Conservation (phyloP, 2,113 vertebrate genomes). For the Siniperca knerii region DNA sequence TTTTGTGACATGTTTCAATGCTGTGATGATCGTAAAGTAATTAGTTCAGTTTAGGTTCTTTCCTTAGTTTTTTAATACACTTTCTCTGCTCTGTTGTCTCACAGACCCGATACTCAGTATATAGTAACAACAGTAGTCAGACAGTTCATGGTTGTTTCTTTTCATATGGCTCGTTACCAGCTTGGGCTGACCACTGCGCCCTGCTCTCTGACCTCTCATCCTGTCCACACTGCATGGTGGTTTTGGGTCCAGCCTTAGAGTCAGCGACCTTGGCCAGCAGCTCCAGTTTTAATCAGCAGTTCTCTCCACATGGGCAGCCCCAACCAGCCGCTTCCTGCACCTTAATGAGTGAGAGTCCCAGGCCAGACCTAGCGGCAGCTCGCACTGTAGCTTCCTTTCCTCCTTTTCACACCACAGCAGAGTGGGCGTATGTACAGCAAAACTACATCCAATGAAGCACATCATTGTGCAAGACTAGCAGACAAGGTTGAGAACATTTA, state of each 20-base stretch:
- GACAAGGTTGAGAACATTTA: constrained; percentile 15
- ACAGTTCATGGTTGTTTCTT: constrained; percentile 57
- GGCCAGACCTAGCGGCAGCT: not conserved
- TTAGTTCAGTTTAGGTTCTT: not conserved
- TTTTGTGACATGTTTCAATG: not conserved
- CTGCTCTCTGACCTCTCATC: constrained; percentile 56
- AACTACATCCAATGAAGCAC: not conserved
- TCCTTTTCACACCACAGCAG: not conserved
- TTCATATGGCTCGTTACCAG: constrained; percentile 48
- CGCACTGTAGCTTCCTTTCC: constrained; percentile 3
- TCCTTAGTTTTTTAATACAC: not conserved
- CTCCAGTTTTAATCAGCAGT: constrained; percentile 75
- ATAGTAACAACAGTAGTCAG: constrained; percentile 12
- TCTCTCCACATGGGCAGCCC: constrained; percentile 46
- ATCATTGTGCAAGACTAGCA: not conserved
- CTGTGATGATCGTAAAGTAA: not conserved
- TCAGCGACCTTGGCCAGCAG: constrained; percentile 67
- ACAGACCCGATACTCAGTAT: not conserved
- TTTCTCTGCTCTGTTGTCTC: not conserved
- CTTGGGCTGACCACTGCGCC: constrained; percentile 7
- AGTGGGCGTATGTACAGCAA: not conserved
- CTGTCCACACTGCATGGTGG: constrained; percentile 53
- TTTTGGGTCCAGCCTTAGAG: constrained; percentile 53
- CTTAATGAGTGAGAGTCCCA: constrained; percentile 60
- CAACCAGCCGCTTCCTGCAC: constrained; percentile 42